Conservation (phyloP, 1,140 invertebrate genomes). For the Agrypnia vestita region DNA sequence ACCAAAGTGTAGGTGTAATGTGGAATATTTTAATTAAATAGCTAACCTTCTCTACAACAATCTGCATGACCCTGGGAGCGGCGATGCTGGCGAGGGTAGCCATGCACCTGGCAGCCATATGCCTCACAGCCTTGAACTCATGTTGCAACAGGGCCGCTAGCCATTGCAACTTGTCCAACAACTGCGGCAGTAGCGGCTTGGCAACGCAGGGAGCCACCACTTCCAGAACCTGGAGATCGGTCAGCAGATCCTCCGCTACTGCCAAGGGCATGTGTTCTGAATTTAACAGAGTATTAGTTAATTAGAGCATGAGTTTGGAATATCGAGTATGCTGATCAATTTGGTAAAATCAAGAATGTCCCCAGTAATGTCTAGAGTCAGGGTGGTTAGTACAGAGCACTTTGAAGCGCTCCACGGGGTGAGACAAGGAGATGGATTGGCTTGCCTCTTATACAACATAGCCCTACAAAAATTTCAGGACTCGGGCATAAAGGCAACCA, state of each 20-base stretch:
- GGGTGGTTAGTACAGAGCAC: no score
- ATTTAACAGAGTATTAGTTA: background rate
- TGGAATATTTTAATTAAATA: background rate
- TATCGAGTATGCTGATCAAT: no score
- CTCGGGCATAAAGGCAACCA: no score
- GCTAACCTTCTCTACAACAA: constrained; percentile 77
- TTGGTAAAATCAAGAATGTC: no score
- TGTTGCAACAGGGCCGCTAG: constrained; percentile 81
- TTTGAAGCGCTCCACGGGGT: no score
- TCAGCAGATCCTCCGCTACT: constrained; percentile 83
- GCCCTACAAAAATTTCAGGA: no score
- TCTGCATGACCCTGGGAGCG: constrained; percentile 79
- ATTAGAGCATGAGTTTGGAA: no score
- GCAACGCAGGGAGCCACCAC: constrained; percentile 80
- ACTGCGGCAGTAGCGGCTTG: constrained; percentile 71
- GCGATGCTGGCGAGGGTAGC: constrained; percentile 82
- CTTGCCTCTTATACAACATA: no score
- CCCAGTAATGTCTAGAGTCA: no score
- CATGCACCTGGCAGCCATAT: constrained; percentile 90
- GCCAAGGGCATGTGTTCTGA: constrained; percentile 63
- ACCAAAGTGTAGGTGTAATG: no score
- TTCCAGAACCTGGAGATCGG: constrained; percentile 88
- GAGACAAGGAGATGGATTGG: no score
- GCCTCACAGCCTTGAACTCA: constrained; percentile 84
- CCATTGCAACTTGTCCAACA: constrained; percentile 74